A percentile compares a stretch with the other conserved stretches of the same genome.
Conservation (phyloP, 2,888 invertebrate genomes). For the Horisme vitalbata region DNA sequence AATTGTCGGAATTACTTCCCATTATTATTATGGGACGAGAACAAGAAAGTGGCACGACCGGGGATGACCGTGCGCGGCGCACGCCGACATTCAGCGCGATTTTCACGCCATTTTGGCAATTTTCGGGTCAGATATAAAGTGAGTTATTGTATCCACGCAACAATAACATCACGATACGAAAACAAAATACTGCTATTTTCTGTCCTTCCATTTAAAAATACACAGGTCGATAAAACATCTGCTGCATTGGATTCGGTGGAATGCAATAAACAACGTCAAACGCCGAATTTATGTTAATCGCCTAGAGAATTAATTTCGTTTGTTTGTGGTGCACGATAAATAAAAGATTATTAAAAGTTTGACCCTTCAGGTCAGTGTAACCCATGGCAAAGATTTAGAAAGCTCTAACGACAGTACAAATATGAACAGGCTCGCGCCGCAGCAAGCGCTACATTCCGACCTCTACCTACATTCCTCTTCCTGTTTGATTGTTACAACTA, state of each 20-base stretch:
- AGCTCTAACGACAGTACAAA: conserved; percentile 72
- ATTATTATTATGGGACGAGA: conserved; percentile 68
- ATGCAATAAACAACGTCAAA: conserved; percentile 36
- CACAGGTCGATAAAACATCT: conserved; percentile 31
- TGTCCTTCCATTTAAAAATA: conserved; percentile 31
- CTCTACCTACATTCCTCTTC: conserved; percentile 58
- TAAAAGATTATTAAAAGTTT: conserved; percentile 28
- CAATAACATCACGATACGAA: conserved; percentile 27
- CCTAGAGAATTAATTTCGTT: conserved; percentile 26
- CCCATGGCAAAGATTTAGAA: conserved; percentile 59
- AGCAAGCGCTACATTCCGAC: conserved; percentile 59
- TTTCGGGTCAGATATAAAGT: conserved; percentile 34
- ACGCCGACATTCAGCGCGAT: conserved; percentile 49
- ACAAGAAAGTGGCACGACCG: conserved; percentile 66
- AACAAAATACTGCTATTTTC: conserved; percentile 19
- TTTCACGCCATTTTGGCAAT: conserved; percentile 60
- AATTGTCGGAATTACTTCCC: conserved; percentile 71
- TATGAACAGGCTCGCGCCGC: conserved; percentile 57
- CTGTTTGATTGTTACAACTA: conserved; percentile 62
- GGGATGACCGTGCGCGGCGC: conserved; percentile 51
- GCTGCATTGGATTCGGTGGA: conserved; percentile 33
- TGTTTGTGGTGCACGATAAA: conserved; percentile 24
- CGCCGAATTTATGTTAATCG: conserved; percentile 28
- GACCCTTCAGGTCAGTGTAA: conserved; percentile 26
- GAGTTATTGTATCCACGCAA: conserved; percentile 17